Base-by-base conservation (phyloP, 2,888 invertebrate genomes). In the Halictus quadricinctus region DNA sequence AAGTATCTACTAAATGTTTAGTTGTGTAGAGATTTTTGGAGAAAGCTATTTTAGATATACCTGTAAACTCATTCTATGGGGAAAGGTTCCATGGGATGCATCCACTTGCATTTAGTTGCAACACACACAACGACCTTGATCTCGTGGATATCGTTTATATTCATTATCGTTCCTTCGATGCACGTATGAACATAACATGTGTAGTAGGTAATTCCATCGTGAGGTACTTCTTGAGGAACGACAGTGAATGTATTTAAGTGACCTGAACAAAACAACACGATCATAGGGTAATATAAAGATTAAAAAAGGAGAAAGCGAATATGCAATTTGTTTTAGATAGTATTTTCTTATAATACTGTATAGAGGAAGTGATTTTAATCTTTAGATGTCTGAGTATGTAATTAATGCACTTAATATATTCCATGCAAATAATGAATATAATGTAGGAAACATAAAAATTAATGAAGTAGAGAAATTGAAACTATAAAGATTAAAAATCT, bases 41-140 rank as follows among this genome's bases (percentile, higher is more conserved):
- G 80, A 90, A 88, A 91, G 89, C 90, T 90, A 90, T 89, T 90
- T 91, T 89, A 90, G 90, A 92, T 94, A 92, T 94, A 94, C 94
- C 94, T 94, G 93, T 93, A 91, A 93, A 93, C 92, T 94, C 92
- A 93, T 93, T 93, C 92, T 92, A 92, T 91, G 92, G 93, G 94
- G 92, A 92, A 93, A 93, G 93, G 93, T 93, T 93, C 94, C 94
- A 94, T 92, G 93, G 94, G 94, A 94, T 93, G 94, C 94, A 94
- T 94, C 94, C 94, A 94, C 94, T 94, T 94, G 94, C 94, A 92
- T 94, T 94, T 94, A 94, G 94, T 94, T 93, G 94, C 94, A 94
- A 94, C 94, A 94, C 94, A 94, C 94, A 94, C 94, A 94, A 94
- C 94, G 94, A 94, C 94, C 94, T 94, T 94, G 94, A 94, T 94